Evolutionary conservation across 2,888 invertebrate genomes (phyloP), one percentile per base, ranked within the genome.

Genomic region (Catonia carolina): DNA sequence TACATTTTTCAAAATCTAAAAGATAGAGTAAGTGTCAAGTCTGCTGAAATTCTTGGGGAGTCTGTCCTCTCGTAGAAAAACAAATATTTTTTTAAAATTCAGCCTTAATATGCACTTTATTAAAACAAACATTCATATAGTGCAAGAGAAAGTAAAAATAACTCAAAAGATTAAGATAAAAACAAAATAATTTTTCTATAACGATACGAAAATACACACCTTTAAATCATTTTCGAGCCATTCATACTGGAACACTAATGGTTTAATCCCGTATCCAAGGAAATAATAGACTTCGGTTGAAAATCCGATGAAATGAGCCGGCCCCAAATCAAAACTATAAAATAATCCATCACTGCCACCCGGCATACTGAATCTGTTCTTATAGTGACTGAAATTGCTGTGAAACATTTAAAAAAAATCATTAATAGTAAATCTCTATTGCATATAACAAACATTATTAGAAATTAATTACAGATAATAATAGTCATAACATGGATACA

Each of bases 271-370:
- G 69, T 89, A 96, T 66, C 90, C 78, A 36, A 89, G 75, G 73
- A 85, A 97, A 75, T 95, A 98, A 74, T 97, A 98, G 56, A 88
- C 86, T 76, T 99, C 98, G 0, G 97, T 95, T 59, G 92, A 90
- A 66, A 98, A 83, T 18, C 86, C 86, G 54, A 99, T 83, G 67
- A 98, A 86, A 74, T 95, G 95, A 14, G 90, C 81, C 0, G 90
- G 90, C 0, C 95, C 95, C 62, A 95, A 71, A 72, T 95, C 81
- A 71, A 91, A 92, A 70, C 93, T 93, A 74, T 86, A 92, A 80
- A 82, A 86, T 67, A 89, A 75, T 63, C 82, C 84, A 57, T 87
- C 81, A 3, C 75, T 73, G 14, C 74, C 73, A 17, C 86, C 84
- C 1, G 96, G 96, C 96, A 97, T 96, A 55, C 83, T 83, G 75